Percentiles rank a stretch among this genome's conserved stretches.
Conservation (phyloP, 2,888 invertebrate genomes). For the Alsophila aescularia region DNA sequence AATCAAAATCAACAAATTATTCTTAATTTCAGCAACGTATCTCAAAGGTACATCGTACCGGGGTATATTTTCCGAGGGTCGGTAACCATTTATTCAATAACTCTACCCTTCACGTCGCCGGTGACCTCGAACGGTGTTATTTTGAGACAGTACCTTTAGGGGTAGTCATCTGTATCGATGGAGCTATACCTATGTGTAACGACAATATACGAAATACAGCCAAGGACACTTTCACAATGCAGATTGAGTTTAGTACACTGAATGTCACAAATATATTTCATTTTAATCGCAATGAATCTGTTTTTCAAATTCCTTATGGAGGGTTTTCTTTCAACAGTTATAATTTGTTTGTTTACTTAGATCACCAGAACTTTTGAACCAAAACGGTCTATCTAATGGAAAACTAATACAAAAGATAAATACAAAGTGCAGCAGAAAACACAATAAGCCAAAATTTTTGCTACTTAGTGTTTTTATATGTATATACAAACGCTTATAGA, state of each 20-base stretch:
- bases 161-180: conserved; percentile 6
- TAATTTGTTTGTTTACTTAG: too few relatives aligned
- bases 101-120: conserved; percentile 19
- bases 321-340: too few relatives aligned
- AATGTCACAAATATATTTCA: not conserved
- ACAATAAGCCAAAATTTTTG: too few relatives aligned
- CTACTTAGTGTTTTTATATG: too few relatives aligned
- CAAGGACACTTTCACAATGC: not conserved
- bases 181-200: not conserved
- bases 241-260: not conserved
- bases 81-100: conserved; percentile 26
- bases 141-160: conserved; percentile 20
- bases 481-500: too few relatives aligned
- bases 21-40: conserved; percentile 24
- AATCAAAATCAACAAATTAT: conserved; percentile 9
- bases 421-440: too few relatives aligned
- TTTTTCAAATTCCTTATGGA: too few relatives aligned
- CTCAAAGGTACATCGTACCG: conserved; percentile 7
- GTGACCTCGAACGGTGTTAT: conserved; percentile 26
- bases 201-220: not conserved
- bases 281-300: too few relatives aligned
- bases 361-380: too few relatives aligned
- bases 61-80: conserved; percentile 32
- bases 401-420: too few relatives aligned
- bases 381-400: too few relatives aligned